Conservation (phyloP, 1,140 invertebrate genomes). For the Steinernema feltiae region DNA sequence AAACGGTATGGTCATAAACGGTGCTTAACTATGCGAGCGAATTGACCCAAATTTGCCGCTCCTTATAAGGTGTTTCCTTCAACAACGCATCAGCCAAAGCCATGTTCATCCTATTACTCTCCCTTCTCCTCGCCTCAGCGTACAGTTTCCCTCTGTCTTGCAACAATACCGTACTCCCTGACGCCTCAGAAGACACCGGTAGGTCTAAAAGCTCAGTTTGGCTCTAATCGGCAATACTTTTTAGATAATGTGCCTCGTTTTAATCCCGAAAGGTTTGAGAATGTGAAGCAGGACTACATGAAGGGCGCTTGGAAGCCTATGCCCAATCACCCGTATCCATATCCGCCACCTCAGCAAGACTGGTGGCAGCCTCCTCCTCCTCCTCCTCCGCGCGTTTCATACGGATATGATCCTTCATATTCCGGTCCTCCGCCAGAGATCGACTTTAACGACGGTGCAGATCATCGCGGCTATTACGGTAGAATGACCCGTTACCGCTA, state of each 20-base stretch:
- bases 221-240: too few relatives aligned
- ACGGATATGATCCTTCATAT: neutral
- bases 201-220: too few relatives aligned
- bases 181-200: too few relatives aligned
- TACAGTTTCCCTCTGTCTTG: neutral
- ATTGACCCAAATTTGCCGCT: neutral
- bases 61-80: neutral
- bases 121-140: neutral
- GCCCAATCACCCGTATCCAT: neutral
- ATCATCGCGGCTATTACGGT: conserved; percentile 3
- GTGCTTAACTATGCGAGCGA: neutral
- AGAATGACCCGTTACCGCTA: conserved; percentile 24
- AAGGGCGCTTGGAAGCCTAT: neutral
- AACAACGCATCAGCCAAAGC: neutral
- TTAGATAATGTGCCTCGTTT: too few relatives aligned
- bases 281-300: neutral
- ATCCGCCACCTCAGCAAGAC: neutral
- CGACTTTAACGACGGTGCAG: neutral
- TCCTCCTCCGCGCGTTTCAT: too few relatives aligned
- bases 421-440: neutral
- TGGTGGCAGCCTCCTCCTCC: too few relatives aligned
- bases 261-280: neutral
- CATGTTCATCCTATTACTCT: neutral
- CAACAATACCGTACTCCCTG: neutral
- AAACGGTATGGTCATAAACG: neutral